phyloP scores from a whole-genome alignment of 1,140 invertebrate genomes.

The Dendroctonus valens region DNA sequence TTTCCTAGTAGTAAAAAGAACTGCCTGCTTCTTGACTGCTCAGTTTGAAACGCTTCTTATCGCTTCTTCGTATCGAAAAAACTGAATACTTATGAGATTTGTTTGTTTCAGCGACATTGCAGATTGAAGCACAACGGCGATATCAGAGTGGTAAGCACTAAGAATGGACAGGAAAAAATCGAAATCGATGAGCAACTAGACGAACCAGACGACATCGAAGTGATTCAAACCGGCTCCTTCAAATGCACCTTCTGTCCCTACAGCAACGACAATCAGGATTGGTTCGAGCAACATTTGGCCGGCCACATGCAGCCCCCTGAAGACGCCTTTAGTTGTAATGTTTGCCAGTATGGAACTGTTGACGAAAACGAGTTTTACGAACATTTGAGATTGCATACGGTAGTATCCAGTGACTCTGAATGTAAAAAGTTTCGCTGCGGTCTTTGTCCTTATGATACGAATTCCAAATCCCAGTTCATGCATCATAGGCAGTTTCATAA shows the following conservation, averaged over 20 bases:
- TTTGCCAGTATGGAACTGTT: constrained; percentile 75
- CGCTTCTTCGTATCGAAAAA: background rate
- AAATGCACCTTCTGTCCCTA: constrained; percentile 76
- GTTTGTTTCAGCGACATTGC: constrained; percentile 65
- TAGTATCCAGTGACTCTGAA: constrained; percentile 26
- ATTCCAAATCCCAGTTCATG: constrained; percentile 79
- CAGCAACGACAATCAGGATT: constrained; percentile 60
- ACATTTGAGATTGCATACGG: constrained; percentile 45
- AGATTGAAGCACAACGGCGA: constrained; percentile 70
- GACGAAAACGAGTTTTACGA: constrained; percentile 47
- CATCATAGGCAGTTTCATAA: constrained; percentile 86
- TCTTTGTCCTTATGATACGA: constrained; percentile 76
- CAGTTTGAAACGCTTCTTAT: too few species aligned
- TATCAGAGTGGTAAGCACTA: constrained; percentile 61
- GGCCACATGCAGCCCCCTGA: constrained; percentile 70
- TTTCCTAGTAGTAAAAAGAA: too few species aligned
- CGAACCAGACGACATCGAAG: constrained; percentile 45
- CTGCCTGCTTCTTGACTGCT: too few species aligned
- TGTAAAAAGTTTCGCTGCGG: constrained; percentile 67
- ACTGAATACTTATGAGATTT: constrained; percentile 10
- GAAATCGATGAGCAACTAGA: constrained; percentile 47
- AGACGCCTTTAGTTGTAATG: constrained; percentile 75
- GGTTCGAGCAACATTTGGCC: constrained; percentile 67
- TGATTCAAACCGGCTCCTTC: constrained; percentile 44
- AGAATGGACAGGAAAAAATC: constrained; percentile 51